Conservation (phyloP, 2,797 vertebrate genomes). For the Etheostoma nigrum region DNA sequence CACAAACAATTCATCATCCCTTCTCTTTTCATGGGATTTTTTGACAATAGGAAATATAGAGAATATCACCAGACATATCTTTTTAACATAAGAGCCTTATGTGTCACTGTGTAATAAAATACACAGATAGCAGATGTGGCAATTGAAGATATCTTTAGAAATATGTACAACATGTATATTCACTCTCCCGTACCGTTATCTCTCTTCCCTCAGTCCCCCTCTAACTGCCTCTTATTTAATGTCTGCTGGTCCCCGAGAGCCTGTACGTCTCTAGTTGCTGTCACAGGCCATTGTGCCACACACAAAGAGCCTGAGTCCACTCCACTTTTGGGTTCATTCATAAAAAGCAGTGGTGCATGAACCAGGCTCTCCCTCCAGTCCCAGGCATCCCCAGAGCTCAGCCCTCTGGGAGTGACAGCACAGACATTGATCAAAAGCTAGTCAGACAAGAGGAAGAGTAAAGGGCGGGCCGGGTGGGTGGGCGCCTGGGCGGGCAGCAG, state of each 20-base stretch:
- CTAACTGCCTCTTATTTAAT: slow-evolving; percentile 56
- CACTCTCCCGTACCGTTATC: slow-evolving; percentile 31
- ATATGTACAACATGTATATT: background rate
- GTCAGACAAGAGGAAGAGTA: slow-evolving; percentile 48
- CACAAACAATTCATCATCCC: background rate
- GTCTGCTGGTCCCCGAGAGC: slow-evolving; percentile 55
- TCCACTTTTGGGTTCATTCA: slow-evolving; percentile 78
- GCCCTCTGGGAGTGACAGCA: slow-evolving; percentile 58
- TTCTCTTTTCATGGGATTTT: background rate
- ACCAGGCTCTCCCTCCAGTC: slow-evolving; percentile 69
- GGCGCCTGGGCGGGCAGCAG: slow-evolving; percentile 4
- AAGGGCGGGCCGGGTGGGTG: slow-evolving; percentile 41
- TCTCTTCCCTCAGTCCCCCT: slow-evolving; percentile 25
- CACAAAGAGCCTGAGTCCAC: slow-evolving; percentile 79
- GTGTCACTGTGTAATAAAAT: background rate
- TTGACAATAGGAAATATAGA: background rate
- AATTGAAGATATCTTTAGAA: background rate
- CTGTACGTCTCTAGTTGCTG: slow-evolving; percentile 70
- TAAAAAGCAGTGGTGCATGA: slow-evolving; percentile 70
- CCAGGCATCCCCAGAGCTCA: slow-evolving; percentile 58
- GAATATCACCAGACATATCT: background rate
- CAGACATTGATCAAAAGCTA: slow-evolving; percentile 68
- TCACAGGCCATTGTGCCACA: slow-evolving; percentile 78
- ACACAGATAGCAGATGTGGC: background rate
- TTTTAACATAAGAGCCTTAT: background rate